phyloP scores from a whole-genome alignment of 1,140 invertebrate species.

The Trichonephila clavata region DNA sequence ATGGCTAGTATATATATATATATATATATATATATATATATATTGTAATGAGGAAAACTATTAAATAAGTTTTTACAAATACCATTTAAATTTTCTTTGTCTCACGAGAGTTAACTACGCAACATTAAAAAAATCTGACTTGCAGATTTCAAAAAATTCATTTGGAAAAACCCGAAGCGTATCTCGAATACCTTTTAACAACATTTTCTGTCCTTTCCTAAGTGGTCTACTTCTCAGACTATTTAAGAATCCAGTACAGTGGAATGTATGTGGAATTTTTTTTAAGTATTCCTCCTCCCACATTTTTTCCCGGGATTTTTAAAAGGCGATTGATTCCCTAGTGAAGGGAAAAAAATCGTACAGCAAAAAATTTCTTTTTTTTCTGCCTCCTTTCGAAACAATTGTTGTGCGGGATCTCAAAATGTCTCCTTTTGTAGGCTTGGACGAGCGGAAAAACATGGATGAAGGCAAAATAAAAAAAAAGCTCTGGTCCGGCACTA shows the following conservation, averaged over 20 bases:
- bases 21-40: too few species aligned
- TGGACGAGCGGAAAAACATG: slow-evolving; percentile 51
- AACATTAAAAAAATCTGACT: too few species aligned
- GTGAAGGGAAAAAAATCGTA: not conserved
- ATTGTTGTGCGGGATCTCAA: slow-evolving; percentile 46
- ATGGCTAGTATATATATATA: too few species aligned
- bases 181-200: not conserved
- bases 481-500: not conserved
- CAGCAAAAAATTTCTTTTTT: not conserved
- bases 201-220: not conserved
- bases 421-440: slow-evolving; percentile 62
- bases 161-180: not conserved
- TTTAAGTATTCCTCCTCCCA: not conserved
- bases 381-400: slow-evolving; percentile 36
- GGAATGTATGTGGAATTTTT: not conserved
- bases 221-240: not conserved
- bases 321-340: not conserved
- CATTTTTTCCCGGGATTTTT: not conserved
- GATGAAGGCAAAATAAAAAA: not conserved
- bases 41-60: too few species aligned
- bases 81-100: too few species aligned
- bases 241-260: not conserved
- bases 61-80: too few species aligned
- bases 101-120: too few species aligned
- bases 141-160: not conserved